These are phyloP conservation scores for Prenolepis imparis DNA, from an alignment of 2,888 invertebrate species.

Conservation along the genomic window DNA sequence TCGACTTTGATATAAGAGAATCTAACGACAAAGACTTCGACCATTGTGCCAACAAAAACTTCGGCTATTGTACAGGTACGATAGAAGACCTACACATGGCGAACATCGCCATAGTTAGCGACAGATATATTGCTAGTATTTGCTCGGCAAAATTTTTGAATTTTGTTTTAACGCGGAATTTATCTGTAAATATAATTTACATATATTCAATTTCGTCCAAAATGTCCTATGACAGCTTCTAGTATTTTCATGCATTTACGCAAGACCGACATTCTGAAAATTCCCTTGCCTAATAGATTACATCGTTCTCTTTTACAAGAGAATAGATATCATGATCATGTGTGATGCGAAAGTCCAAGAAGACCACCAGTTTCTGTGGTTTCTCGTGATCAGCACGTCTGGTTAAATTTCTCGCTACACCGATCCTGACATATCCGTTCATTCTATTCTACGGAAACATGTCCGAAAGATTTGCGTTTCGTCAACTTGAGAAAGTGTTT, in stretches of 20 bases:
- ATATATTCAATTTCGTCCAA: not conserved
- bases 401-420: constrained; percentile 97
- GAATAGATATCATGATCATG: constrained; percentile 97
- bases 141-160: not conserved
- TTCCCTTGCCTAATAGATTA: constrained; percentile 90
- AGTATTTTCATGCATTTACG: not conserved
- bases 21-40: constrained; percentile 95
- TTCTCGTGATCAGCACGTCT: constrained; percentile 96
- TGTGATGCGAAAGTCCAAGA: constrained; percentile 95
- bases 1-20: constrained; percentile 94
- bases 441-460: constrained; percentile 98
- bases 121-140: not conserved
- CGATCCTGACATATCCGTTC: constrained; percentile 96
- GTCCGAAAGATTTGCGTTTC: constrained; percentile 95
- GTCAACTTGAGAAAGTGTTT: constrained; percentile 97
- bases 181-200: not conserved
- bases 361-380: constrained; percentile 96
- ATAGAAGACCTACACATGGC: constrained; percentile 93
- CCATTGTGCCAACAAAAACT: too few species aligned
- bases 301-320: constrained; percentile 97
- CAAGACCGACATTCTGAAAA: not conserved
- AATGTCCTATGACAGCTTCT: not conserved
- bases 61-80: too few species aligned
- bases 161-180: not conserved
- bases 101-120: constrained; percentile 92